Conservation (phyloP, 2,888 invertebrate genomes). For the Folsomia manolachei region DNA sequence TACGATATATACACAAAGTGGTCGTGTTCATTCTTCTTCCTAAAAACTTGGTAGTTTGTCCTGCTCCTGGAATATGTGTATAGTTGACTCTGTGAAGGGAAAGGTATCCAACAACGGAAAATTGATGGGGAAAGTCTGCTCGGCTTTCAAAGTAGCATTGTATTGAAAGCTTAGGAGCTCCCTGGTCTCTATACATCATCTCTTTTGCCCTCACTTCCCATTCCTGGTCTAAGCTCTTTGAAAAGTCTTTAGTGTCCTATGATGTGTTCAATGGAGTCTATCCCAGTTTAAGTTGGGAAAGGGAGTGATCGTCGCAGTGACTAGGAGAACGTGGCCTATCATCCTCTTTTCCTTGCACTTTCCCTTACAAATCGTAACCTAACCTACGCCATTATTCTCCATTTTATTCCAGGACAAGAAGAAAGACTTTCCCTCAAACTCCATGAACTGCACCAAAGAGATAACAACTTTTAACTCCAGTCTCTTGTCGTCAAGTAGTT, state of each 20-base stretch:
- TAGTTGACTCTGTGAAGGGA: background rate
- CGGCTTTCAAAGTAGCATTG: constrained; percentile 38
- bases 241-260: background rate
- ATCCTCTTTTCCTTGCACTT: too few species aligned
- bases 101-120: constrained; percentile 12
- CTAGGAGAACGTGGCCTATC: background rate
- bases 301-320: background rate
- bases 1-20: background rate
- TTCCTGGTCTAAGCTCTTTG: constrained; percentile 4
- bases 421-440: constrained; percentile 1
- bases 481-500: background rate
- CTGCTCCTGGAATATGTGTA: background rate
- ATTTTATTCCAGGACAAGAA: background rate
- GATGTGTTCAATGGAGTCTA: too few species aligned
- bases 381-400: constrained; percentile 1
- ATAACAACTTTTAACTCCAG: background rate
- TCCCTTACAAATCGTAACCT: background rate
- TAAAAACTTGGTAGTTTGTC: too few species aligned
- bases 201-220: constrained; percentile 21
- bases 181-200: constrained; percentile 34
- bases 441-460: background rate
- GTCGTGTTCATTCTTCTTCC: background rate
- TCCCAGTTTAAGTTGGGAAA: background rate
- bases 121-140: constrained; percentile 40
- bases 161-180: constrained; percentile 40